Percentiles rank a stretch among this genome's conserved stretches.
phyloP scores from a whole-genome alignment of 2,113 vertebrate species.

The Rissa tridactyla region DNA sequence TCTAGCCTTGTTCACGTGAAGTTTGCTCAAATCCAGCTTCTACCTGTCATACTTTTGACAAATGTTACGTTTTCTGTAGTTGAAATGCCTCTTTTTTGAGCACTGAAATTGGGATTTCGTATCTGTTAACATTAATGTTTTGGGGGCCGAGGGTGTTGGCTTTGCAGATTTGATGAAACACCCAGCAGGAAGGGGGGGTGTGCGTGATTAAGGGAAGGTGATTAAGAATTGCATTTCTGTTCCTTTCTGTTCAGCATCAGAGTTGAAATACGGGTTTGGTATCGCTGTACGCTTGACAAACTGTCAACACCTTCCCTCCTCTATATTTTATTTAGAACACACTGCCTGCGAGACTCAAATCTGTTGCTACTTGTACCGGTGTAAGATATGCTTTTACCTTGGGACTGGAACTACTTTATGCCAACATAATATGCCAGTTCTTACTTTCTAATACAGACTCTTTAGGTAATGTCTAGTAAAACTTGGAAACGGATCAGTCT shows the following conservation, averaged over 20 bases:
- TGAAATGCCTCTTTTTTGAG: neutral
- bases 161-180: neutral
- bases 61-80: neutral
- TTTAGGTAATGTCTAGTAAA: neutral
- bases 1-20: neutral
- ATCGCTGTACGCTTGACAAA: neutral
- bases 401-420: neutral
- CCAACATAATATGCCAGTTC: neutral
- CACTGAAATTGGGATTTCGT: neutral
- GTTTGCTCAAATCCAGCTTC: neutral
- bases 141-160: neutral
- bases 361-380: neutral
- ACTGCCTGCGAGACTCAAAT: neutral
- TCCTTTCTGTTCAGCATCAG: neutral
- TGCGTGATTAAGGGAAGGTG: neutral
- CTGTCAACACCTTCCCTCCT: neutral
- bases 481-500: neutral
- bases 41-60: neutral
- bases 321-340: neutral
- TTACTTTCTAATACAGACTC: neutral
- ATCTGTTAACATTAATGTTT: fast-evolving
- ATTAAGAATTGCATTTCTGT: neutral
- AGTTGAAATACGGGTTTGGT: neutral
- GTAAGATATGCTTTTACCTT: neutral
- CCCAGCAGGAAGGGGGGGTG: neutral